These are phyloP conservation scores for Gymnothorax reevesii DNA, from an alignment of 2,797 vertebrate species.

Conservation along the genomic window DNA sequence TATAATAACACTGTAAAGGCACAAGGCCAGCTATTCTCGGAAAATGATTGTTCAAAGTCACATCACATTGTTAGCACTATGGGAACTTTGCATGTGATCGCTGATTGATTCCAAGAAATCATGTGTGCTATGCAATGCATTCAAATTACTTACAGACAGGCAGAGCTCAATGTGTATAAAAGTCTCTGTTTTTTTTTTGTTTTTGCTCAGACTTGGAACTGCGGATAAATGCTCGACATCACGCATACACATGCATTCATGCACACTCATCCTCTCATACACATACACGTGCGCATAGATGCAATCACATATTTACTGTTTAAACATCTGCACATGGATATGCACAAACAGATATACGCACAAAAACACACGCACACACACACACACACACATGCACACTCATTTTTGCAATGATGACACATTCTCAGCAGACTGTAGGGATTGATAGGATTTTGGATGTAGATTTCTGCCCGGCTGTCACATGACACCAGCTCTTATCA, in stretches of 20 bases:
- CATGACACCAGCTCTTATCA: constrained; percentile 35
- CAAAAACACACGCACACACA: background rate
- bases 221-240: background rate
- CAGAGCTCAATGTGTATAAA: background rate
- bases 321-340: background rate
- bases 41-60: background rate
- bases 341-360: background rate
- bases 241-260: background rate
- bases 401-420: background rate
- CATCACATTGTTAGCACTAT: background rate
- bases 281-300: background rate
- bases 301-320: background rate
- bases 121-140: background rate
- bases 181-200: background rate
- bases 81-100: background rate
- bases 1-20: background rate
- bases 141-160: background rate
- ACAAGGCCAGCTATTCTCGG: background rate
- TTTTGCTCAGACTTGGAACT: background rate
- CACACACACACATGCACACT: background rate
- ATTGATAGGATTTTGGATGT: background rate
- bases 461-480: constrained; percentile 32
- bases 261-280: background rate
- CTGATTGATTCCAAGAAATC: background rate
- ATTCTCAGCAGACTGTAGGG: background rate